Conservation (phyloP, 2,888 invertebrate species). For the Lithosia quadra region DNA sequence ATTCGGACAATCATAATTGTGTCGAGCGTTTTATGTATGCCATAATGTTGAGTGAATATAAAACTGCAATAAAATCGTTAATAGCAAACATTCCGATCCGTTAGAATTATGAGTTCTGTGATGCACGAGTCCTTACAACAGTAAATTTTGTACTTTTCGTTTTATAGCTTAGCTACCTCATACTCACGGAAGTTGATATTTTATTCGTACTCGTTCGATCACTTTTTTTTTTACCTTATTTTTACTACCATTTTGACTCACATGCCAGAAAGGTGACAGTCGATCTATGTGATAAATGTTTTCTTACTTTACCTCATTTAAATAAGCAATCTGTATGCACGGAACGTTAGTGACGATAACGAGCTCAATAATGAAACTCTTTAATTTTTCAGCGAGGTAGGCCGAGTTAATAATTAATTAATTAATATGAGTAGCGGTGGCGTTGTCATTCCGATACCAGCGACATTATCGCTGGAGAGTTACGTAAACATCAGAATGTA, state of each 20-base stretch:
- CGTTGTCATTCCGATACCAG: slow-evolving; percentile 74
- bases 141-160: slow-evolving; percentile 62
- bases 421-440: slow-evolving; percentile 78
- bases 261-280: slow-evolving; percentile 37
- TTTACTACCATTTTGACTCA: slow-evolving; percentile 8
- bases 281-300: slow-evolving; percentile 53
- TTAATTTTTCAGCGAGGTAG: slow-evolving; percentile 82
- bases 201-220: slow-evolving; percentile 24
- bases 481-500: slow-evolving; percentile 84
- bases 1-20: slow-evolving; percentile 18
- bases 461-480: slow-evolving; percentile 84
- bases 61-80: slow-evolving; percentile 18
- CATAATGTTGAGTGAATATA: slow-evolving; percentile 11
- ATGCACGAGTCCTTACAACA: slow-evolving; percentile 67
- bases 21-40: not conserved
- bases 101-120: slow-evolving; percentile 65
- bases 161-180: slow-evolving; percentile 66
- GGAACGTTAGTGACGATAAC: slow-evolving; percentile 71
- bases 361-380: slow-evolving; percentile 79
- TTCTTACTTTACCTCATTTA: slow-evolving; percentile 69
- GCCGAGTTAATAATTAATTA: slow-evolving; percentile 80
- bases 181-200: slow-evolving; percentile 50
- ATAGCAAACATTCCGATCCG: slow-evolving; percentile 47
- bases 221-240: slow-evolving; percentile 27
- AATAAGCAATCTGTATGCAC: slow-evolving; percentile 82